Base-by-base conservation (phyloP, 2,888 invertebrate species). In the Crepidodera aurea region DNA sequence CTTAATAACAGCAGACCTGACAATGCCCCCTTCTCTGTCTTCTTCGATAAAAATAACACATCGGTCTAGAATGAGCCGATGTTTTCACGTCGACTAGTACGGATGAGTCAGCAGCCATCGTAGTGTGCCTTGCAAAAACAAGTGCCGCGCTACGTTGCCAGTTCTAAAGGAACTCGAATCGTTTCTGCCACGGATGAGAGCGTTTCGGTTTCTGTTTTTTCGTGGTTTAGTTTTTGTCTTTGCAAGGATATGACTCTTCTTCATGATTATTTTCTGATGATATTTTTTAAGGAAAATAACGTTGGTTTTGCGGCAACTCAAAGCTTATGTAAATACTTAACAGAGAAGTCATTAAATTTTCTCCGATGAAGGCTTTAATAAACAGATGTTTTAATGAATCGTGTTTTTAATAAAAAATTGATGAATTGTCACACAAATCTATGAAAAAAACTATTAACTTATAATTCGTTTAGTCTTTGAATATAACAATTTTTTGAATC, bases 101-200 rank as follows among this genome's bases (percentile, higher is more conserved):
- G 73, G 77, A 79, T 80, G 80, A 80, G 77, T 80, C 79, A 80
- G 79, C 80, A 66, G 75, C 77, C 76, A 78, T 76, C 73, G 66
- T 62, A 66, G 72, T 69, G 70, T 69, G 70, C 71, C 70, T 70
- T 72, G 72, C 72, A 71, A 73, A 75, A 74, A 72, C 73, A 73
- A 71, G 71, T 75, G 74, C 72, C 70, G 69, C 67, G 62, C 70
- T 61, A 59, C 53, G 62, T 65, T 64, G 63, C 60, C 63, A 29
- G 10, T 15, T 50, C 29, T 32, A 32, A 13, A 8, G 27, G 51
- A 51, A 51, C 42, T 42, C n/a, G 50, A 62, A 57, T 51, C 37
- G 51, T 57, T 61, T 42, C 25, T 40, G 39, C 27, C 40, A 51
- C 19, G 42, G 32, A 42, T 32, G 19, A 58, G 37, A 42, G 27